Conservation (phyloP, 35 echinoderm and acorn worm genomes). For the Ophioderma brevispina region DNA sequence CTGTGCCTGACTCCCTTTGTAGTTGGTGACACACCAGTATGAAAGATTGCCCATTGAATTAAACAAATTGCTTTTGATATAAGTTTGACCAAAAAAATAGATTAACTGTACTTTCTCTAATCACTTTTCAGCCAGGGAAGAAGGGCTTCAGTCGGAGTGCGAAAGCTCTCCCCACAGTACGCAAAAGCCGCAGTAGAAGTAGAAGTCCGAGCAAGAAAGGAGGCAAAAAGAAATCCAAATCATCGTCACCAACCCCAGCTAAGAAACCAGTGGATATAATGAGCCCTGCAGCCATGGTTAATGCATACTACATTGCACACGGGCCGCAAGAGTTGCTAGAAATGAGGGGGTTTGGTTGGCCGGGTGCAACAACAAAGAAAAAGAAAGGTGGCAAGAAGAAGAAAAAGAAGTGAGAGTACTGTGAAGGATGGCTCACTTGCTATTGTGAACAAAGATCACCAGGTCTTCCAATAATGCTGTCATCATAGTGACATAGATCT, state of each 20-base stretch:
- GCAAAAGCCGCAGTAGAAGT: constrained; percentile 73
- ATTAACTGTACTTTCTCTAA: no score
- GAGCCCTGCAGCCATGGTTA: constrained; percentile 96
- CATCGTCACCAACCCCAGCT: constrained; percentile 50
- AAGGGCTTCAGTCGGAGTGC: constrained; percentile 82
- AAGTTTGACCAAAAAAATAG: no score
- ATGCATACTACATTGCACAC: constrained; percentile 98
- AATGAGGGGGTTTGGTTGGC: constrained; percentile 94
- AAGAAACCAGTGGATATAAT: constrained; percentile 92
- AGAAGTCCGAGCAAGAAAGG: constrained; percentile 82
- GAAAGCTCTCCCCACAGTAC: constrained; percentile 77
- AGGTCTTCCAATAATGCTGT: no score
- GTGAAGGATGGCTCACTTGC: no score
- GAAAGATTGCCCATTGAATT: no score
- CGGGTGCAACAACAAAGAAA: constrained; percentile 86
- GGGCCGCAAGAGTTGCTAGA: constrained; percentile 90
- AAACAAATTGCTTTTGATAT: no score
- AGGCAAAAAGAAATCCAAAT: constrained; percentile 74
- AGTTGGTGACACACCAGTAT: no score
- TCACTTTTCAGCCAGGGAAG: constrained; percentile 80
- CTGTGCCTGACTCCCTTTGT: no score
- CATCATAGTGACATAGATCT: no score
- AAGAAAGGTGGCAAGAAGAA: constrained; percentile 63
- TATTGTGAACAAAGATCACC: no score
- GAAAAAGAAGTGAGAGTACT: constrained; percentile 81